phyloP scores from a whole-genome alignment of 2,797 vertebrate species.

The Gallirallus australis region DNA sequence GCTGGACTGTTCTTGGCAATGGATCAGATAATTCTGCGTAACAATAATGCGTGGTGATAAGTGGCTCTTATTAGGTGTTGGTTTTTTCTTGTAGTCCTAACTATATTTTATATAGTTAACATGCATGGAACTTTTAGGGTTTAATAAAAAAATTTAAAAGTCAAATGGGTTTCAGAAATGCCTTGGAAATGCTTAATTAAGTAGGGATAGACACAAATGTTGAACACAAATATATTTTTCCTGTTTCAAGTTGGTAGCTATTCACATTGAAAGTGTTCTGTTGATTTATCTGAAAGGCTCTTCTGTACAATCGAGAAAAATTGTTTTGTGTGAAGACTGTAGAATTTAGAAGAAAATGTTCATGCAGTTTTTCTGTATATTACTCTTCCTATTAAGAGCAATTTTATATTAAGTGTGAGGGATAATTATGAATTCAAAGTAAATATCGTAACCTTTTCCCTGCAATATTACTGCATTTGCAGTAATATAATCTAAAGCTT shows the following conservation, averaged over 20 bases:
- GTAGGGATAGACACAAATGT: neutral
- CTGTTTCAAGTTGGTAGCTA: neutral
- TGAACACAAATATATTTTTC: neutral
- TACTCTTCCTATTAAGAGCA: neutral
- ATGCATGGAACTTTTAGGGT: neutral
- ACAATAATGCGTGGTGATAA: neutral
- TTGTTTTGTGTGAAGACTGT: neutral
- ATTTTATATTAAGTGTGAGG: neutral
- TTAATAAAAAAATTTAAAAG: conserved; percentile 22
- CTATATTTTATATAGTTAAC: neutral
- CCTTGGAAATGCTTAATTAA: conserved; percentile 24
- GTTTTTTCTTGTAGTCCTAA: neutral
- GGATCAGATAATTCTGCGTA: neutral
- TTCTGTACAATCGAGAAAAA: neutral
- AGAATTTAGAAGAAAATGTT: neutral
- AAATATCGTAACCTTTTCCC: neutral
- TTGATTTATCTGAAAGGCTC: neutral
- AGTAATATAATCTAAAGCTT: neutral
- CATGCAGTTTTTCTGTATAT: neutral
- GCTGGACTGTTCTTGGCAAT: neutral
- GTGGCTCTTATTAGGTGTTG: neutral
- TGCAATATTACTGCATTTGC: neutral
- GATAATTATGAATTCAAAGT: neutral
- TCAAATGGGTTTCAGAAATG: conserved; percentile 22
- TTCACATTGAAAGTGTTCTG: neutral